Evolutionary conservation across 2,797 vertebrate genomes (phyloP), one percentile per base, ranked within the genome.

Genomic region (Anguilla obscura): DNA sequence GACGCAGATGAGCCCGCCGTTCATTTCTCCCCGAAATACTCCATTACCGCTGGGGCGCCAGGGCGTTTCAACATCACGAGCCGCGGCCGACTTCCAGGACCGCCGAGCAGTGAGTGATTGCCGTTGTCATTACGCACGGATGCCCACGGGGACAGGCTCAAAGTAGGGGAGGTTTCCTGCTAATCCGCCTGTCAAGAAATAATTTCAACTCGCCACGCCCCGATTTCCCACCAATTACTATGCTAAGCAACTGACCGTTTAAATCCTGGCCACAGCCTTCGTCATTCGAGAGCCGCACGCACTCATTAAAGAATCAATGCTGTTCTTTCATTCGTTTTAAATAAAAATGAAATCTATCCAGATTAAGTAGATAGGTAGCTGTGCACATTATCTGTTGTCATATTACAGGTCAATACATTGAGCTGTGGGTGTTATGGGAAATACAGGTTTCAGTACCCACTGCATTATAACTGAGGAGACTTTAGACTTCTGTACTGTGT

Each of bases 121-220:
- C 86, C 33, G 84, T 79, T 90, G 90, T 87, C 84, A 88, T 66
- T 54, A 1, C n/a, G n/a, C n/a, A 8, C 56, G 56, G 80, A 66
- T 54, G 48, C 27, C 50, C 60, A 16, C 18, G 12, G 54, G 50
- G 36, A 85, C 30, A 40, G 85, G 9, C 80, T 87, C 84, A 36
- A 54, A 48, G 24, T 27, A 16, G 52, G 56, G 33, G 54, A n/a
- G 79, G 40, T 18, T 66, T 89, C 58, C 86, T 79, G 56, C 52
- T 52, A 79, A 54, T 69, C 50, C 50, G 16, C 33, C 21, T 84
- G 10, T 79, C 74, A 79, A 79, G 33, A 45, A 79, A 79, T 79
- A 16, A 79, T 14, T 30, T 56, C 18, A 54, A 84, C 83, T 27
- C 6, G 45, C 40, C 1, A 48, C 45, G 50, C n/a, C 83, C 83